phyloP scores from a whole-genome alignment of 2,797 vertebrate genomes.

The Malurus splendens region DNA sequence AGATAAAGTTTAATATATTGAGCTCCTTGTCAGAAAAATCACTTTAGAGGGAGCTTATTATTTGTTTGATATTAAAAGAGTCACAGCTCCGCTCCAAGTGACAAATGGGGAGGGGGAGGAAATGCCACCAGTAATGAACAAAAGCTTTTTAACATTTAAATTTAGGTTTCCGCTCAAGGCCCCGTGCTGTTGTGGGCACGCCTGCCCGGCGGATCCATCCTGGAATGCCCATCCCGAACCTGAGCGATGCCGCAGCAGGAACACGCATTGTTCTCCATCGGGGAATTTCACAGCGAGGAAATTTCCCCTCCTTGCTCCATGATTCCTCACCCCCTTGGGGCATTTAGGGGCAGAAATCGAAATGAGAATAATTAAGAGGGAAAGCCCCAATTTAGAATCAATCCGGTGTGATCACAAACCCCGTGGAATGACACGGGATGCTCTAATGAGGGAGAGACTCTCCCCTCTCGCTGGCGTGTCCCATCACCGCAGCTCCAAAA shows the following conservation, averaged over 20 bases:
- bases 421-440: accelerated
- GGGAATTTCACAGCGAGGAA: neutral
- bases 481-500: neutral
- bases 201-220: neutral
- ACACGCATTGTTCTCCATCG: accelerated
- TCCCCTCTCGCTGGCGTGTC: neutral
- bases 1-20: conserved; percentile 86
- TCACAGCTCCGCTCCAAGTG: conserved; percentile 77
- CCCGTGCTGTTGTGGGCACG: conserved; percentile 10
- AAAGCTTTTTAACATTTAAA: conserved; percentile 80
- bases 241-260: accelerated
- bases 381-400: neutral
- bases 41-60: conserved; percentile 82
- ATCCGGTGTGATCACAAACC: neutral
- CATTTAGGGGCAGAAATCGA: neutral
- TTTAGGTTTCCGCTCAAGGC: conserved; percentile 63
- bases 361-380: neutral
- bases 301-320: neutral
- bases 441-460: neutral
- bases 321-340: neutral
- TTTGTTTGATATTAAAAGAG: conserved; percentile 84
- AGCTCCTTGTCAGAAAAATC: conserved; percentile 84
- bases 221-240: neutral
- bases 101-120: conserved; percentile 70
- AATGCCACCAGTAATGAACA: conserved; percentile 77